Evolutionary conservation across 1,140 invertebrate genomes (phyloP).

Genomic region (Eupeodes corollae): DNA sequence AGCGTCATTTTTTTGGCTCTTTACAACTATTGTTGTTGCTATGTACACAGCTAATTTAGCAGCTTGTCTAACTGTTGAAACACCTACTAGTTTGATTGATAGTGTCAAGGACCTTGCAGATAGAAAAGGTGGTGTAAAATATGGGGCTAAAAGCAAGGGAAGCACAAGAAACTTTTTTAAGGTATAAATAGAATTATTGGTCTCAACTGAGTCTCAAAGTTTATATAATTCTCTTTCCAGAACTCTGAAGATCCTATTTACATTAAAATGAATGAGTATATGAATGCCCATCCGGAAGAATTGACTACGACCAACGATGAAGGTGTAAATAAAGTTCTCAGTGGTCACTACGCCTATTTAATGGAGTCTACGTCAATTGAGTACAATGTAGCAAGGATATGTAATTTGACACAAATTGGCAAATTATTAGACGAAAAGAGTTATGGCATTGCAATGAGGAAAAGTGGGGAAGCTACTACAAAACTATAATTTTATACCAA

Average conservation of each 20-base stretch:
- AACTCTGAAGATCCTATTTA: conserved; percentile 61
- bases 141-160: conserved; percentile 75
- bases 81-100: conserved; percentile 64
- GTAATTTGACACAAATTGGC: conserved; percentile 68
- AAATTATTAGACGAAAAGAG: conserved; percentile 73
- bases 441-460: conserved; percentile 78
- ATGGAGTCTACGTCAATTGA: conserved; percentile 85
- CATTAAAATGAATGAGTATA: conserved; percentile 71
- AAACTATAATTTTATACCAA: conserved; percentile 6
- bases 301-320: conserved; percentile 58
- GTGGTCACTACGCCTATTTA: conserved; percentile 66
- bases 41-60: conserved; percentile 96
- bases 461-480: conserved; percentile 46
- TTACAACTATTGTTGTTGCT: conserved; percentile 88
- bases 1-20: conserved; percentile 86
- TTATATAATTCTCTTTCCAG: conserved; percentile 26
- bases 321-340: conserved; percentile 54
- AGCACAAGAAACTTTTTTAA: conserved; percentile 75
- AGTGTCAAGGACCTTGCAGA: conserved; percentile 74
- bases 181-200: conserved; percentile 39
- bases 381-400: conserved; percentile 69
- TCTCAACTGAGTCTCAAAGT: conserved; percentile 3
- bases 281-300: conserved; percentile 53
- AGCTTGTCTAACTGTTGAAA: conserved; percentile 86
- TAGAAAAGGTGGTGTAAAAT: conserved; percentile 59